Conservation (phyloP, 2,113 vertebrate genomes). For the Rousettus leschenaultii region DNA sequence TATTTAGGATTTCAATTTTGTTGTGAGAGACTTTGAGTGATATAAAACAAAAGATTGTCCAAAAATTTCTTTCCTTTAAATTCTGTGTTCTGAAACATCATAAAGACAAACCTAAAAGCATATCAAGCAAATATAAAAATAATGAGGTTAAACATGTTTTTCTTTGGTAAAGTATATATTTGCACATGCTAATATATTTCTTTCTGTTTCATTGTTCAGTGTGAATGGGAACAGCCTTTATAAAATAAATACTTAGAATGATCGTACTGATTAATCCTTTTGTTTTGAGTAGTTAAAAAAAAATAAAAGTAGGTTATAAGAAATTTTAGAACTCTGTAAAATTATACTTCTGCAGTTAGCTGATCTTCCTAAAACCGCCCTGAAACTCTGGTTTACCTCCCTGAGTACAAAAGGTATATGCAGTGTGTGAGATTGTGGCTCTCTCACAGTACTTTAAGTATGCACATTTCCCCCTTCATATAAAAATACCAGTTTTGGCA, state of each 20-base stretch:
- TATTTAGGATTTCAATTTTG: constrained; percentile 25
- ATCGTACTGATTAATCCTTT: constrained; percentile 72
- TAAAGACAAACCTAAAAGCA: not conserved
- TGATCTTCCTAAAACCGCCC: constrained; percentile 66
- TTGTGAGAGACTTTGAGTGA: not conserved
- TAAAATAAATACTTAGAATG: constrained; percentile 54
- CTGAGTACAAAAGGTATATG: constrained; percentile 45
- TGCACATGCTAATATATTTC: constrained; percentile 1
- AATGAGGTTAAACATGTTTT: constrained; percentile 49
- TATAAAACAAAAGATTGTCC: not conserved
- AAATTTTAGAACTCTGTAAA: constrained; percentile 74
- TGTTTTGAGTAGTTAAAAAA: constrained; percentile 34
- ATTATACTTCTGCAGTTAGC: constrained; percentile 65
- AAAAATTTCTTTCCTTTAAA: not conserved
- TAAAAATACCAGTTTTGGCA: constrained; percentile 42
- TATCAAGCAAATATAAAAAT: constrained; percentile 39
- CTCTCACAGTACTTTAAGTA: not conserved
- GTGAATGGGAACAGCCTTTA: constrained; percentile 54
- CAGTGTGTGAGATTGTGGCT: not conserved
- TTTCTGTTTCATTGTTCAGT: constrained; percentile 60
- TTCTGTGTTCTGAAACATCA: not conserved
- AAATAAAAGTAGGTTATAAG: constrained; percentile 60
- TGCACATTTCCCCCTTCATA: constrained; percentile 37
- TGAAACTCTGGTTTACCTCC: constrained; percentile 67
- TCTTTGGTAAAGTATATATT: not conserved